Evolutionary conservation across 2,113 vertebrate genomes (phyloP), one percentile per base, ranked within the genome.

Genomic region (Sinocyclocheilus anophthalmus): DNA sequence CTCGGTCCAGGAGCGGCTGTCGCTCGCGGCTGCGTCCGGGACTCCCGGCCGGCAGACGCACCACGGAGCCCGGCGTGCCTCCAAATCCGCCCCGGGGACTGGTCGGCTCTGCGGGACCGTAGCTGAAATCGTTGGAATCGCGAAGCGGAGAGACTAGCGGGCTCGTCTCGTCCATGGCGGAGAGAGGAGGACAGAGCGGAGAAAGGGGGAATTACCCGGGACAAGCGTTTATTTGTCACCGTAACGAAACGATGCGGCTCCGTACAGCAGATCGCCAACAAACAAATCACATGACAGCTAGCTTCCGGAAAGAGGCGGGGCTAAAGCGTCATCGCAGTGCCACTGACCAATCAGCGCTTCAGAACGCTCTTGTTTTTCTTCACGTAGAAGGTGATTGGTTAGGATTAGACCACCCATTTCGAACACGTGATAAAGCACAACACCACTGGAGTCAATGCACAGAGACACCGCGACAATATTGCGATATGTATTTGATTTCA

Each of bases 121-220:
- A 94, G 85, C 83, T 90, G 81, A 96, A 97, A 81, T 96, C 96
- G 13, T 93, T 95, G 5, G 94, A 95, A 86, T 95, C 96, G 88
- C 96, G 95, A 70, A 96, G 93, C 37, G 97, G 97, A 85, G 97
- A 98, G 91, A 97, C 96, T 84, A 98, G 93, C 83, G 97, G 97
- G 93, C 97, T 97, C 59, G 96, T 97, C 93, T 98, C 97, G 91
- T 98, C 97, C 97, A 98, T 98, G 48, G 8, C 73, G 61, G 76
- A 50, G 33, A 18, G 39, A 61, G 87, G 13, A 77, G 70, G 69
- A 3, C 11, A 20, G 57, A 24, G 39, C 45, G 16, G 85, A 53
- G 50, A 82, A 10, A 72, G 37, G 24, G 20, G 50, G 20, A 59
- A 9, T 30, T 69, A 81, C 83, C 81, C 79, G 83, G 65, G 61